Base-by-base conservation (phyloP, 1,140 invertebrate genomes). In the Scaptomyza pallida region DNA sequence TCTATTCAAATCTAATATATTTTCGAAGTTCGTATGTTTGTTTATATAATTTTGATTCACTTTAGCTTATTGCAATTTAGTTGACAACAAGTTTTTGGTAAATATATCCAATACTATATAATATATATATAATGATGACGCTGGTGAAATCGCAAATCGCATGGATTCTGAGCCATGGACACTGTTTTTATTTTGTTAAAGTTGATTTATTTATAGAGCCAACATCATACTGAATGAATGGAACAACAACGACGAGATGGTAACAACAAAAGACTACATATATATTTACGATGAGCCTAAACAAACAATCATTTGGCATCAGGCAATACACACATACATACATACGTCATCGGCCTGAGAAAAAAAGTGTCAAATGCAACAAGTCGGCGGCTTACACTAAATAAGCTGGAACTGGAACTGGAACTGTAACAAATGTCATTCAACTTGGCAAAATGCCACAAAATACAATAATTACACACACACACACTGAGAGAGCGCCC, bases 371-470 rank as follows among this genome's bases (percentile, higher is more conserved):
- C 19, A 50, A 63, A 56, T 70, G 67, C 51, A 70, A 43, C 19
- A 45, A 51, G 19, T 19, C 23, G 23, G 23, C 23, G 23, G 23
- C 23, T 26, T 26, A 26, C 23, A 26, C 23, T 26, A 5, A 5
- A 26, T 26, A 26, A 5, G 23, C 23, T 26, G 23, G 30, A 57
- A 56, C 19, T 48, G 45, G 47, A 74, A 75, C 54, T 60, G 78
- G 72, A 83, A 85, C 72, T 83, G 80, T 83, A 54, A 60, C 72
- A 72, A 68, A 82, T 78, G 79, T 83, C 80, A 79, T 85, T 83
- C 79, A 83, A 83, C 79, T 61, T 75, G 78, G 15, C 52, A 43
- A 57, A 48, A 56, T 41, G 44, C 35, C 40, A 68, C n/a, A 64
- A 63, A 61, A 45, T 9, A 47, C 59, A 41, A 26, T 41, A 21